Evolutionary conservation across 2,113 vertebrate genomes (phyloP), one percentile per base, ranked within the genome.

Genomic region (Corvus cornix): DNA sequence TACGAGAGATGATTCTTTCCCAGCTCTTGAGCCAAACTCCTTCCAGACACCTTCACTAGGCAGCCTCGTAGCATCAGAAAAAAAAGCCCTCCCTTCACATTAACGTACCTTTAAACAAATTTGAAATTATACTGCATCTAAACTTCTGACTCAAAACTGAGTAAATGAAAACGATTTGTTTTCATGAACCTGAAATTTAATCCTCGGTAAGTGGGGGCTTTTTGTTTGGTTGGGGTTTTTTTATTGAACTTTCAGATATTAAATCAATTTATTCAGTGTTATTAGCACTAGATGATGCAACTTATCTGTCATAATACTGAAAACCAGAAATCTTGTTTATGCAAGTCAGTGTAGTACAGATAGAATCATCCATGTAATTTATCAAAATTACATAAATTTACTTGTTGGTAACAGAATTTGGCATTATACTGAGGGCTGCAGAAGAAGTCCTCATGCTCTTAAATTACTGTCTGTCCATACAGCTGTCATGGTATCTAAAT

Each of bases 191-290:
- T 56, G 70, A 63, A 80, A 84, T 92, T 80, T 80, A 86, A 66
- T 89, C 37, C 13, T 81, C 13, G 23, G 6, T 58, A 84, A 58
- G 8, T 37, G 21, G 56, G 14, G 26, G 9, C 8, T 26, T 56
- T 84, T 77, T 62, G 33, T 58, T 75, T 41, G 16, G 15, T 67
- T 35, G 20, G 14, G 20, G 1, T 9, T 62, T 73, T 76, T 67
- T 76, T 21, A 64, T 93, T 85, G 53, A 75, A 75, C 46, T 79
- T 84, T 52, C 22, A 41, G 62, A 82, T 89, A 89, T 68, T 82
- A 76, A 87, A 83, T 83, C 78, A 26, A 76, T 94, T 79, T 87
- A 64, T 89, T 91, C 67, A 43, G 37, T 52, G 72, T 55, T 93
- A 86, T 73, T 73, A 69, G 28, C 31, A 27, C 22, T 53, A 41